Base-by-base conservation (phyloP, 2,888 invertebrate species). In the Carpatolechia fugitivella region DNA sequence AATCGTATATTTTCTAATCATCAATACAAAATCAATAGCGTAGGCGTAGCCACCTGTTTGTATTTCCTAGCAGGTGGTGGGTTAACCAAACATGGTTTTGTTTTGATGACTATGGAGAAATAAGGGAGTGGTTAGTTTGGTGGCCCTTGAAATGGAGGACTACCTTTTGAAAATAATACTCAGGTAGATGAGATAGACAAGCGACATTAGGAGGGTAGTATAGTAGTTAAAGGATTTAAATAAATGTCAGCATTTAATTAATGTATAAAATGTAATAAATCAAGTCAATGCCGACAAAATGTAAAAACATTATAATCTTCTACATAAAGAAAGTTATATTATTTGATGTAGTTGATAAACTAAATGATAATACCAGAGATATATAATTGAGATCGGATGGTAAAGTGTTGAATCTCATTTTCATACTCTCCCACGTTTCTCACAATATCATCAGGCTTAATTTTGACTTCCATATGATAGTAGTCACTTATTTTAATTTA, bases 41-140 rank as follows among this genome's bases (percentile, higher is more conserved):
- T 54, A 48, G 40, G 54, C 49, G 46, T 51, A 11, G 31, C 53
- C 53, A 56, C 54, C 56, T 56, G 56, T 38, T 44, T 49, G 31
- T 54, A 51, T 56, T 56, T 56, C 30, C 11, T 29, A 51, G 52
- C 51, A 53, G 56, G 57, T 61, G 56, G 31, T 48, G 36, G 36
- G 36, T 52, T 50, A 46, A 52, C 44, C 41, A 53, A 60, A 60
- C 49, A 62, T 7, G 24, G 52, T 18, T 55, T 58, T 64, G 56
- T 59, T 61, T 60, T 59, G 57, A 58, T 60, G 60, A 63, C 59
- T 52, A 20, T 48, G 35, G 35, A 54, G 18, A 38, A 50, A 49
- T 18, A 50, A 4, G 38, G 24, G 8, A 41, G 40, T 33, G 49
- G 16, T 20, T 50, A 3, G 24, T 38, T 50, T 38, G 38, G 38